phyloP scores from a whole-genome alignment of 2,113 vertebrate genomes.

The Eupsittula cactorum region DNA sequence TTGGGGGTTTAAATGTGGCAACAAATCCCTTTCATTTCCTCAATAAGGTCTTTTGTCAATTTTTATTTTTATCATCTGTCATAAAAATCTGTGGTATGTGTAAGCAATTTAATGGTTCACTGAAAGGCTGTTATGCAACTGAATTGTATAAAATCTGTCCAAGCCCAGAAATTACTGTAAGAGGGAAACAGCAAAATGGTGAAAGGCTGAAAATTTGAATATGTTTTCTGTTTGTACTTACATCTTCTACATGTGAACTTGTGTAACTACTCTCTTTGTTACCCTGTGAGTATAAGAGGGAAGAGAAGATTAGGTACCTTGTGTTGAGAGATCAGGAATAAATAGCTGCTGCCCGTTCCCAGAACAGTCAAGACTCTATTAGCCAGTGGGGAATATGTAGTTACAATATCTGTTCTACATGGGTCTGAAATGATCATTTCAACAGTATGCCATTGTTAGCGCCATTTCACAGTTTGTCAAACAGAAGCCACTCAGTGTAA shows the following conservation, averaged over 20 bases:
- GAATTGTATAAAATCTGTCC: constrained; percentile 23
- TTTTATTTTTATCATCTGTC: constrained; percentile 51
- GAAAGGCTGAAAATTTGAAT: neutral
- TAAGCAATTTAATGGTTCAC: constrained; percentile 65
- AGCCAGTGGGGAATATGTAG: neutral
- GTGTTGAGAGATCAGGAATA: neutral
- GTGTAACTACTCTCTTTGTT: neutral
- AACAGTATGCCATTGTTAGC: neutral
- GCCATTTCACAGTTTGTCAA: neutral
- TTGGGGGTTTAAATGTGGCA: neutral
- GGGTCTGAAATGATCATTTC: neutral
- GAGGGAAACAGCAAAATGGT: neutral
- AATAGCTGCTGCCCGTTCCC: neutral
- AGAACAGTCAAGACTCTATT: neutral
- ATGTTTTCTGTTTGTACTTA: neutral
- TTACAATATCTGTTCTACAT: neutral
- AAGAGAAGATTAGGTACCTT: neutral
- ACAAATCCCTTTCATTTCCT: neutral
- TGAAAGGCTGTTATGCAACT: constrained; percentile 47
- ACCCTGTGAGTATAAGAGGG: neutral
- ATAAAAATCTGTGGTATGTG: constrained; percentile 34
- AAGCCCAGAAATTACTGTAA: neutral
- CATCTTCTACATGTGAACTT: neutral
- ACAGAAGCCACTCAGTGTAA: neutral
- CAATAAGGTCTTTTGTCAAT: neutral